Evolutionary conservation across 2,888 invertebrate species (phyloP).

Genomic region (Thecophora atra): DNA sequence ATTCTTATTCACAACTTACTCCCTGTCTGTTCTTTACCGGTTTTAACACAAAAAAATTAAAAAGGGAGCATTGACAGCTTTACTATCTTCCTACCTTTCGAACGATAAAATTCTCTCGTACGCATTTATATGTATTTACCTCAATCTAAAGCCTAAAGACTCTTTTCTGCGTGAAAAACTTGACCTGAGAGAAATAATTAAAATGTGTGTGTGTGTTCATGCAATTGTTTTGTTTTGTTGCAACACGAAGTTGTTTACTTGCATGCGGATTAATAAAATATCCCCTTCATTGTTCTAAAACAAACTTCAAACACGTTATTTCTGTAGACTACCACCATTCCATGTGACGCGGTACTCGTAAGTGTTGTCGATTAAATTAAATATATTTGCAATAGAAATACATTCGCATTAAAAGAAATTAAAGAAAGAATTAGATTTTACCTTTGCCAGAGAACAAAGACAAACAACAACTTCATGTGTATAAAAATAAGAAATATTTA

Average conservation of each 20-base stretch:
- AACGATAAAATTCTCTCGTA: neutral
- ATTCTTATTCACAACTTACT: neutral
- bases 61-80: neutral
- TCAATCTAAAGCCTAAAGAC: neutral
- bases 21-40: neutral
- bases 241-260: neutral
- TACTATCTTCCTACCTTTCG: neutral
- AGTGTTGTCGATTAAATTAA: neutral
- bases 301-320: neutral
- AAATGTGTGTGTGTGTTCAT: no score
- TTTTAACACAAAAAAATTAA: no score
- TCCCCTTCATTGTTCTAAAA: neutral
- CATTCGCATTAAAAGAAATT: slow-evolving; percentile 10
- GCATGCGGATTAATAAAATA: neutral
- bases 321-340: neutral
- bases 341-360: neutral
- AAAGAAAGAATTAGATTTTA: slow-evolving; percentile 26
- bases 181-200: no score
- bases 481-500: slow-evolving; percentile 40
- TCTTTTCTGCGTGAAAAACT: no score
- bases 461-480: slow-evolving; percentile 42
- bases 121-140: slow-evolving; percentile 5
- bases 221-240: no score
- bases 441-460: slow-evolving; percentile 40
- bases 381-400: slow-evolving; percentile 13